Evolutionary conservation across 2,888 invertebrate genomes (phyloP).

Genomic region (Noctua janthina): DNA sequence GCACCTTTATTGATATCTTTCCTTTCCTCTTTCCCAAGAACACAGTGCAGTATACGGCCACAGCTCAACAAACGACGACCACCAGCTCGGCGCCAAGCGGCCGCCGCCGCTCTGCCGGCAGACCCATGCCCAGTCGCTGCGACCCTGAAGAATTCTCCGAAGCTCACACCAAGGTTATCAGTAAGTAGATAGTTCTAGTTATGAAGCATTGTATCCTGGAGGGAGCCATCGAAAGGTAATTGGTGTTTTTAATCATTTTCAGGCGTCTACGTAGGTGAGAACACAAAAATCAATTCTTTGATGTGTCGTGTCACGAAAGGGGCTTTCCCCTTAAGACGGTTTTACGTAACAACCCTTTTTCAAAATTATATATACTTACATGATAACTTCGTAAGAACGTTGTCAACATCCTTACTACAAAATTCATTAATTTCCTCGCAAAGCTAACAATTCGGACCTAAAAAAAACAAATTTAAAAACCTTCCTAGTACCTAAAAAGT

Average conservation of each 20-base stretch:
- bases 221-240: slow-evolving; percentile 28
- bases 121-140: slow-evolving; percentile 82
- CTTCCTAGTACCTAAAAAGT: not conserved
- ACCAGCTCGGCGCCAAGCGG: slow-evolving; percentile 89
- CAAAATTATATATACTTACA: no score
- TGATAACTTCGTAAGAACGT: not conserved
- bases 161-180: slow-evolving; percentile 78
- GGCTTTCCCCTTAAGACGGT: not conserved
- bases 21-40: slow-evolving; percentile 66
- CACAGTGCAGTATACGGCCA: slow-evolving; percentile 84
- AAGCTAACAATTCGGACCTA: not conserved
- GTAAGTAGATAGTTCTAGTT: slow-evolving; percentile 71
- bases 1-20: not conserved
- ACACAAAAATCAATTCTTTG: not conserved
- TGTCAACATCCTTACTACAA: not conserved
- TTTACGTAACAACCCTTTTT: not conserved
- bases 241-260: slow-evolving; percentile 29
- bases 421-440: not conserved
- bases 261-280: slow-evolving; percentile 24
- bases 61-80: slow-evolving; percentile 86
- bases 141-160: slow-evolving; percentile 87
- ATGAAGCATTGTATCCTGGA: not conserved
- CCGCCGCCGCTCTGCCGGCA: slow-evolving; percentile 82
- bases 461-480: not conserved
- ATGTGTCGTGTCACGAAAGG: not conserved